These are phyloP conservation scores for Chloropsis hardwickii DNA, from an alignment of 2,113 vertebrate species.

Conservation along the genomic window DNA sequence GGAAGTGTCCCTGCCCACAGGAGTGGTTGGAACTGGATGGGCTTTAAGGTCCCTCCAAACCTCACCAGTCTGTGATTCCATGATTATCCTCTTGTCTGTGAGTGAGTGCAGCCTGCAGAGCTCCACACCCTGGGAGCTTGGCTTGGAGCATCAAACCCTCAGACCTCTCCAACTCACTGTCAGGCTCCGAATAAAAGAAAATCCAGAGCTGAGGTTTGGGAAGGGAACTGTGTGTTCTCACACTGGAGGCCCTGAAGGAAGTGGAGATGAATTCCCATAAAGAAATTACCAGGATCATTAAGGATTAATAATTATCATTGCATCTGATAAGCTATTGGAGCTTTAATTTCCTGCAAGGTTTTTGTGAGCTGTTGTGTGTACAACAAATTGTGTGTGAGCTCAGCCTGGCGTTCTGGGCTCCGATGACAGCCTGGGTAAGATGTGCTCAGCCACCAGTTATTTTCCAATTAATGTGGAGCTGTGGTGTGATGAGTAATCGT, in stretches of 20 bases:
- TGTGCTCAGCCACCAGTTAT: not conserved
- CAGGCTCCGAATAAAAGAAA: not conserved
- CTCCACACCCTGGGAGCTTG: not conserved
- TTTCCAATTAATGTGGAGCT: slow-evolving; percentile 4
- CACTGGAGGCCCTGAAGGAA: not conserved
- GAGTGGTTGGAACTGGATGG: not conserved
- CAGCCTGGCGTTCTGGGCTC: not conserved
- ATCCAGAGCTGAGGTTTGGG: not conserved
- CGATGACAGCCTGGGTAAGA: not conserved
- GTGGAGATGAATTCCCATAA: not conserved
- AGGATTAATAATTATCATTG: not conserved
- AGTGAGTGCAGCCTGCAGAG: not conserved
- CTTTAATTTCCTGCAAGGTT: not conserved
- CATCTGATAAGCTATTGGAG: not conserved
- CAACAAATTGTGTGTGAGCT: not conserved
- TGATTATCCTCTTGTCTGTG: not conserved
- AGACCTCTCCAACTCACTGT: not conserved
- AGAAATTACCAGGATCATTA: not conserved
- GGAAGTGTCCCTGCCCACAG: not conserved
- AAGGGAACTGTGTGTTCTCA: not conserved
- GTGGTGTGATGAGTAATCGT: slow-evolving; percentile 29
- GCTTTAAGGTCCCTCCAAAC: not conserved
- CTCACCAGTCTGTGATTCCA: not conserved
- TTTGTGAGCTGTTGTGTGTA: not conserved
- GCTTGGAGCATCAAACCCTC: not conserved